Conservation (phyloP, 2,888 invertebrate genomes). For the Athripsodes cinereus region DNA sequence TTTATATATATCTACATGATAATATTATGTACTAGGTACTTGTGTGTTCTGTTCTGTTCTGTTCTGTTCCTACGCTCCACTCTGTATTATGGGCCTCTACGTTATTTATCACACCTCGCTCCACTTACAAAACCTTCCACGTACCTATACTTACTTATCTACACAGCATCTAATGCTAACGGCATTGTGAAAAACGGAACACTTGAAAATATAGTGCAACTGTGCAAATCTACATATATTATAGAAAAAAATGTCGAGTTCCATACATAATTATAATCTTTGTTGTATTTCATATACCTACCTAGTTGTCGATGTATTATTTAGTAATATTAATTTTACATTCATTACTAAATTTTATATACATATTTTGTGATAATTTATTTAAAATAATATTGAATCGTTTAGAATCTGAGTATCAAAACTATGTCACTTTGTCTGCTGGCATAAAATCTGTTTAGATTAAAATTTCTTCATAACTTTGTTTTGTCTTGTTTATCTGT, state of each 20-base stretch:
- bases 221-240: no score
- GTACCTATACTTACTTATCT: neutral
- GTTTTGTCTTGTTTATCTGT: no score
- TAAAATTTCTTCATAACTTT: no score
- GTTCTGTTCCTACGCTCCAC: neutral
- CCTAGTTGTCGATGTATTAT: no score
- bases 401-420: neutral
- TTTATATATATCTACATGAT: neutral
- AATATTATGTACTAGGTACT: neutral
- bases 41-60: neutral
- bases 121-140: slow-evolving; percentile 2
- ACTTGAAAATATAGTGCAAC: neutral
- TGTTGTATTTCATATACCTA: no score
- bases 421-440: neutral
- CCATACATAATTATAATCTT: no score
- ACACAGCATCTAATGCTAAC: neutral
- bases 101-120: slow-evolving; percentile 22
- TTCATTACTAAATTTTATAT: no score
- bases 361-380: no score
- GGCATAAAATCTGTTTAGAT: no score
- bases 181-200: neutral
- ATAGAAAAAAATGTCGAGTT: no score
- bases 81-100: slow-evolving; percentile 19
- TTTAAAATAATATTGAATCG: no score
- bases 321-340: no score